Percentiles rank a stretch among this genome's conserved stretches.
phyloP scores from a whole-genome alignment of 2,113 vertebrate species.

The Grammomys surdaster region DNA sequence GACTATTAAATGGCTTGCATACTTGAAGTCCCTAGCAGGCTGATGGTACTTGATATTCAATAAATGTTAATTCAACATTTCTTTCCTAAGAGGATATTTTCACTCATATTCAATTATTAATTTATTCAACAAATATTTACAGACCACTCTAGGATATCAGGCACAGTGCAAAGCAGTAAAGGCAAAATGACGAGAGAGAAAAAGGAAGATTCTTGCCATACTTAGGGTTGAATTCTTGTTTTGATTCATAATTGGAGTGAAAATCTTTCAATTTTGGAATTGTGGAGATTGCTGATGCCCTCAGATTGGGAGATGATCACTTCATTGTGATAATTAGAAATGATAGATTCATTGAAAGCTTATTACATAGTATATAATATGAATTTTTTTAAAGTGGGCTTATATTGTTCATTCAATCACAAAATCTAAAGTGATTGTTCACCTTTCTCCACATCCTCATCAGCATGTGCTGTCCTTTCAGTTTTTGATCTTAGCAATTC shows the following conservation, averaged over 20 bases:
- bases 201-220: background rate
- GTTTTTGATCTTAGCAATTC: too few species aligned
- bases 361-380: background rate
- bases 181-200: background rate
- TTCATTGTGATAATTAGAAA: background rate
- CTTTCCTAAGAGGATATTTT: slow-evolving; percentile 57
- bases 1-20: background rate
- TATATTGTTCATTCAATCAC: background rate
- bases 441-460: too few species aligned
- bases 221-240: background rate
- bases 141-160: slow-evolving; percentile 38
- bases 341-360: background rate
- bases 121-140: slow-evolving; percentile 76
- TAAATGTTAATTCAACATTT: slow-evolving; percentile 5
- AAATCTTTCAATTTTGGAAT: background rate
- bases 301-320: background rate
- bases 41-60: background rate
- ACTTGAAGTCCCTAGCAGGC: background rate
- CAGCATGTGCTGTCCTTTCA: too few species aligned
- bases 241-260: background rate
- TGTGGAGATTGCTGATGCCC: background rate
- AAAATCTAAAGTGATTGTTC: background rate
- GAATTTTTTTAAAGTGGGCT: background rate
- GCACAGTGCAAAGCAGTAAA: background rate
- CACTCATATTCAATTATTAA: slow-evolving; percentile 66